phyloP scores from a whole-genome alignment of 2,113 vertebrate species.

The Takifugu flavidus region DNA sequence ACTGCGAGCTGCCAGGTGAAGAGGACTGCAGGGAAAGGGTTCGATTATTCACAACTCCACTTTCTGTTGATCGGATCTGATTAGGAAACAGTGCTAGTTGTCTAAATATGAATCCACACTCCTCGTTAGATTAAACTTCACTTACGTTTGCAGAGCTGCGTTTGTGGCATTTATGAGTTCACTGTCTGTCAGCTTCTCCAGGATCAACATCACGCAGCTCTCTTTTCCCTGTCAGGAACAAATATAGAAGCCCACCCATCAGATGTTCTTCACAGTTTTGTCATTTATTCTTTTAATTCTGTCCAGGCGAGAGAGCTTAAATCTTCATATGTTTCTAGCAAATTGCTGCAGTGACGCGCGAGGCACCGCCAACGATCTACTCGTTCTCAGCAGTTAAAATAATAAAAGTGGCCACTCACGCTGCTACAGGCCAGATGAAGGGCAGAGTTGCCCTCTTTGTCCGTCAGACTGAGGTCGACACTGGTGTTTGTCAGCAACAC shows the following conservation, averaged over 20 bases:
- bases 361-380: too few relatives aligned
- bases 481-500: slow-evolving; percentile 82
- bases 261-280: too few relatives aligned
- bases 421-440: slow-evolving; percentile 92
- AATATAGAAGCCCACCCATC: background rate
- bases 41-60: too few relatives aligned
- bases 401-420: slow-evolving; percentile 73
- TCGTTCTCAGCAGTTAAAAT: too few relatives aligned
- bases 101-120: background rate
- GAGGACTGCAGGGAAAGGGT: slow-evolving; percentile 74
- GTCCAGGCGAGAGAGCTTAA: too few relatives aligned
- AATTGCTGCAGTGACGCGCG: too few relatives aligned
- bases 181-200: slow-evolving; percentile 88
- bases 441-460: slow-evolving; percentile 86
- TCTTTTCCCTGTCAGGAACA: slow-evolving; percentile 84
- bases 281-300: too few relatives aligned
- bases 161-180: slow-evolving; percentile 88
- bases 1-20: slow-evolving; percentile 89
- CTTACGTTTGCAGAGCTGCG: slow-evolving; percentile 92
- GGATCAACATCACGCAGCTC: slow-evolving; percentile 91
- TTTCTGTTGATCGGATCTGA: too few relatives aligned
- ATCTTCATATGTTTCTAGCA: too few relatives aligned
- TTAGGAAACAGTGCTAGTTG: background rate
- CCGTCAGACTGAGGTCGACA: slow-evolving; percentile 80
- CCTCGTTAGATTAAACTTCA: slow-evolving; percentile 45